Evolutionary conservation across 2,113 vertebrate species (phyloP).

Genomic region (Athene noctua): DNA sequence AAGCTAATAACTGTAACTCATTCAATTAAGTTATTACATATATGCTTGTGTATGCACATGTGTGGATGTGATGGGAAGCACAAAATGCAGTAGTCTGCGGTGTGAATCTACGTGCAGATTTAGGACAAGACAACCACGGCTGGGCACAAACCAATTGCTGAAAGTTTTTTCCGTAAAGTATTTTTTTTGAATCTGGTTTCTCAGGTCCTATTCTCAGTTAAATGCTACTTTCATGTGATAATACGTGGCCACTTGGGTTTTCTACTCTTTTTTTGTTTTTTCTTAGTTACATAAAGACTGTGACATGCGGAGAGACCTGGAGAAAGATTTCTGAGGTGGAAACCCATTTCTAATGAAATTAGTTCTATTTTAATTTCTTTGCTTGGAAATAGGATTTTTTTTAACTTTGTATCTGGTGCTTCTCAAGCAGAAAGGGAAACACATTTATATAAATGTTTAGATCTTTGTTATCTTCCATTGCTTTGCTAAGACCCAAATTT

Average conservation of each 20-base stretch:
- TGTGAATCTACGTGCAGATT: accelerated
- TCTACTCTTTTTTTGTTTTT: neutral
- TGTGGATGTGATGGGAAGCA: neutral
- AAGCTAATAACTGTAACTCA: neutral
- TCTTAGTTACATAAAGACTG: neutral
- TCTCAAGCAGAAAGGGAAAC: neutral
- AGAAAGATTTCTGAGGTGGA: neutral
- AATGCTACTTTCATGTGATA: neutral
- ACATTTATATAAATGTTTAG: neutral
- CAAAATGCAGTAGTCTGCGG: neutral
- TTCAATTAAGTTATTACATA: neutral
- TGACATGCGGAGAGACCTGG: neutral
- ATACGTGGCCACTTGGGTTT: neutral
- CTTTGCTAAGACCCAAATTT: neutral
- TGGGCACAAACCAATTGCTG: neutral
- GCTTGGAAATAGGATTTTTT: neutral
- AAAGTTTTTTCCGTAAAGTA: neutral
- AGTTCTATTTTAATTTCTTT: neutral
- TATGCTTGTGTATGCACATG: accelerated
- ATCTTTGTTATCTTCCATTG: neutral
- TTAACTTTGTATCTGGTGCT: neutral
- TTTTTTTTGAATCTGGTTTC: neutral
- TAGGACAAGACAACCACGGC: neutral
- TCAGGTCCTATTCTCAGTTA: neutral
- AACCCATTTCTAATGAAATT: neutral